Percentiles rank a stretch among this genome's conserved stretches.
Evolutionary conservation across 1,140 invertebrate genomes (phyloP).

Genomic region (Scaptomyza hsui): DNA sequence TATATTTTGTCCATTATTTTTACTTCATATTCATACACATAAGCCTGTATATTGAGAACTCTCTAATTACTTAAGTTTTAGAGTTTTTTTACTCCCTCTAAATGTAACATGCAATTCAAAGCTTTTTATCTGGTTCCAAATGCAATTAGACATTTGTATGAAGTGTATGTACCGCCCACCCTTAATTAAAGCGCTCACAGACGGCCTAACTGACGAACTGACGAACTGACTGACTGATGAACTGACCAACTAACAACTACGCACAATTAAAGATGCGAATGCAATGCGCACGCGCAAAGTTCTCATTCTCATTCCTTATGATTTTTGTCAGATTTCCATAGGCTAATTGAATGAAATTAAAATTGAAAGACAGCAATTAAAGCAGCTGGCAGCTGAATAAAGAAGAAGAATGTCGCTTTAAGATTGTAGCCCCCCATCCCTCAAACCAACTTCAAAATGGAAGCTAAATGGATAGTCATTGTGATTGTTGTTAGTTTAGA

Average conservation of each 20-base stretch:
- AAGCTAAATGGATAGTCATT: conserved; percentile 33
- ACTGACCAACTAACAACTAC: conserved; percentile 19
- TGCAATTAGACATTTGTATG: conserved; percentile 72
- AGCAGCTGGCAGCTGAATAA: conserved; percentile 14
- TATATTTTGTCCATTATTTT: too few species aligned
- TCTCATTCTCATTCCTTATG: conserved; percentile 19
- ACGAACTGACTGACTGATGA: conserved; percentile 11
- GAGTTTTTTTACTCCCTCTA: background rate
- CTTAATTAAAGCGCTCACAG: conserved; percentile 54
- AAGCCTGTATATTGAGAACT: background rate
- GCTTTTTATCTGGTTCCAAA: conserved; percentile 32
- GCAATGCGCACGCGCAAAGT: conserved; percentile 45
- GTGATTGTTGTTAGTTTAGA: conserved; percentile 12
- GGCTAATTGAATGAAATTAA: conserved; percentile 76
- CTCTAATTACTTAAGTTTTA: background rate
- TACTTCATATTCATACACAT: too few species aligned
- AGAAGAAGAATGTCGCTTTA: conserved; percentile 37
- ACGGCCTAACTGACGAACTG: background rate
- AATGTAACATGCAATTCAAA: background rate
- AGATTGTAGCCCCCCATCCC: conserved; percentile 2
- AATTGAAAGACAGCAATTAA: conserved; percentile 68
- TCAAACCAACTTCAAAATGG: conserved; percentile 5
- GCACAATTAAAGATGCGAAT: conserved; percentile 57
- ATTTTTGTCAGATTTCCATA: conserved; percentile 67
- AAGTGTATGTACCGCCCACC: conserved; percentile 62